Conservation (phyloP, 2,797 vertebrate genomes). For the Gephyroberyx darwinii region DNA sequence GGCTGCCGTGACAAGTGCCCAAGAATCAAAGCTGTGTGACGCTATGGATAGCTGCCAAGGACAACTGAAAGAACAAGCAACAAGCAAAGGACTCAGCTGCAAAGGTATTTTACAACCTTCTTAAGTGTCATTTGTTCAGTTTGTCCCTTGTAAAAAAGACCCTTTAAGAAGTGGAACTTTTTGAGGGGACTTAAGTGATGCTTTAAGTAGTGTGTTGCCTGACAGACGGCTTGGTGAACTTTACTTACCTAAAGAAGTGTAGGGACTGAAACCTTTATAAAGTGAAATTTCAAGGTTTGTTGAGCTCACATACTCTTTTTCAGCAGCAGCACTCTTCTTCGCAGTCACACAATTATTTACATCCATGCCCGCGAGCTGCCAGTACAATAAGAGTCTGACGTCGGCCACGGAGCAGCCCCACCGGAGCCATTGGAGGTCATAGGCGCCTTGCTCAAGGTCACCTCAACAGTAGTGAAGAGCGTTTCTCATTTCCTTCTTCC, state of each 20-base stretch:
- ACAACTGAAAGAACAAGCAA: neutral
- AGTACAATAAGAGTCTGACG: no score
- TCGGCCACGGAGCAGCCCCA: neutral
- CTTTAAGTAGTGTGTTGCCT: no score
- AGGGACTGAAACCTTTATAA: no score
- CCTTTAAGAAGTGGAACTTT: conserved; percentile 1
- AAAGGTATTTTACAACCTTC: conserved; percentile 7
- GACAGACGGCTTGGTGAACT: no score
- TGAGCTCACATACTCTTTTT: no score
- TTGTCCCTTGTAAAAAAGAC: conserved; percentile 8
- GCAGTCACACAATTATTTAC: no score
- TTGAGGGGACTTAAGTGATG: neutral
- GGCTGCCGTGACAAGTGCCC: neutral
- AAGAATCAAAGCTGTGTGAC: conserved; percentile 27
- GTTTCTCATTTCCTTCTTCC: neutral
- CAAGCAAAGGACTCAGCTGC: conserved; percentile 21
- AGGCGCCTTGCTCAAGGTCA: neutral
- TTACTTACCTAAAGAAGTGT: no score
- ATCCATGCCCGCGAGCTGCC: neutral
- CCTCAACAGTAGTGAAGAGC: no score
- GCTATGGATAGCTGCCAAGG: conserved; percentile 7
- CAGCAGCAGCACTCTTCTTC: no score
- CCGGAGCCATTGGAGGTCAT: neutral
- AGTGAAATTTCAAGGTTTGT: no score
- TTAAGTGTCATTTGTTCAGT: neutral